Evolutionary conservation across 53 echinoderm and acorn worm species (phyloP).

Genomic region (Zoroaster sp.): DNA sequence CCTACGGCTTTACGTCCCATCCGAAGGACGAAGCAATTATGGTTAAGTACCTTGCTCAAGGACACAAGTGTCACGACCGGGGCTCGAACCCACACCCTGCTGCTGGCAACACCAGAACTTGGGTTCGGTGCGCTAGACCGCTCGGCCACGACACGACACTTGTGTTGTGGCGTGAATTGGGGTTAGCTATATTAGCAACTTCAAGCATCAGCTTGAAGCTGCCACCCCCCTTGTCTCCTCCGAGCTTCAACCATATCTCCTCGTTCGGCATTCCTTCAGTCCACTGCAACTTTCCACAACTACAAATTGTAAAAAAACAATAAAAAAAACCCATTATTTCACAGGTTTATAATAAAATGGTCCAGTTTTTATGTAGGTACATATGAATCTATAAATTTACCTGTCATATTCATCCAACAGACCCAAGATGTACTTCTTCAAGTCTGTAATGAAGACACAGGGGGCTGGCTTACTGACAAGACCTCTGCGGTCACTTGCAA

Average conservation of each 20-base stretch:
- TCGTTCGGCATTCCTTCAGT: neutral
- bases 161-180: slow-evolving; percentile 1
- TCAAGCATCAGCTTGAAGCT: slow-evolving; percentile 5
- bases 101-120: no score
- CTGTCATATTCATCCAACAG: neutral
- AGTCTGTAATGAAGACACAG: neutral
- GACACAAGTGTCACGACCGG: no score
- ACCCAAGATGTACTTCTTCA: neutral
- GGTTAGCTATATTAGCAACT: neutral
- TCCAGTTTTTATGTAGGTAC: neutral
- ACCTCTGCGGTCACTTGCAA: neutral
- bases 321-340: neutral
- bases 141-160: no score
- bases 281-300: neutral
- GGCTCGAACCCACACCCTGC: no score
- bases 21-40: no score
- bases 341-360: neutral
- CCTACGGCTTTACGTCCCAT: no score
- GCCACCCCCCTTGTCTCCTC: slow-evolving; percentile 28
- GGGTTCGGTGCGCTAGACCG: no score
- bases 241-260: slow-evolving; percentile 22
- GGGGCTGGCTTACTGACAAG: neutral
- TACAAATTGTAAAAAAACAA: neutral
- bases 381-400: neutral
- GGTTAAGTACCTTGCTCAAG: no score